Evolutionary conservation across 2,888 invertebrate species (phyloP), one percentile per base, ranked within the genome.

Genomic region (Caenorhabditis angaria): DNA sequence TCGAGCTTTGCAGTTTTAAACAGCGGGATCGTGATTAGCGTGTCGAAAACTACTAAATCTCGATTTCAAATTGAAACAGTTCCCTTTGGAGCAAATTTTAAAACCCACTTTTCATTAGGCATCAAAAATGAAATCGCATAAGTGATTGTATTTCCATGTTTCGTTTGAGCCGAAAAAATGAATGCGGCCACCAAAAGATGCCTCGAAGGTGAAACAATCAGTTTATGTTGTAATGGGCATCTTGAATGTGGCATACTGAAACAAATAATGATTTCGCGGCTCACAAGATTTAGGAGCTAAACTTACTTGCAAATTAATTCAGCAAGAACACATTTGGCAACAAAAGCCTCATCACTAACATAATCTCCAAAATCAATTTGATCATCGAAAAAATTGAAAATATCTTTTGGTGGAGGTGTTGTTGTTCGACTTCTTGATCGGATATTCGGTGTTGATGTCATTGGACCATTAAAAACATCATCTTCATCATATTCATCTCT

Each of bases 291-390:
- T 1, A 57, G 29, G 5, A 27, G 48, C 20, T 41, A 47, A 24
- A 58, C 65, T 69, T n/a, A 83, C 83, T 82, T 84, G 80, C 83
- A 84, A 47, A 84, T 84, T 32, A 84, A 79, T 60, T 84, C 85
- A 24, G 85, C 83, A 35, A 85, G 61, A 8, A 84, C 85, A 65
- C 78, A 80, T 66, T 85, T 85, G 14, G 82, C 78, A 0, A 85
- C 80, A 64, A 83, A 85, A 20, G 68, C 66, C 41, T 85, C 85
- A 62, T 85, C 85, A n/a, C 77, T 29, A 3, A 72, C 55, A 32
- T 62, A 72, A 12, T 72, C 72, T 41, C 67, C 71, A 29, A 67
- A 71, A 64, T 71, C 66, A 8, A 80, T 75, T 41, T 65, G 59
- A 61, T 80, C 79, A 47, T 78, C 78, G 24, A 76, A 76, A 14